Evolutionary conservation across 1,140 invertebrate species (phyloP), one percentile per base, ranked within the genome.

Genomic region (Protaetia brevitarsis): DNA sequence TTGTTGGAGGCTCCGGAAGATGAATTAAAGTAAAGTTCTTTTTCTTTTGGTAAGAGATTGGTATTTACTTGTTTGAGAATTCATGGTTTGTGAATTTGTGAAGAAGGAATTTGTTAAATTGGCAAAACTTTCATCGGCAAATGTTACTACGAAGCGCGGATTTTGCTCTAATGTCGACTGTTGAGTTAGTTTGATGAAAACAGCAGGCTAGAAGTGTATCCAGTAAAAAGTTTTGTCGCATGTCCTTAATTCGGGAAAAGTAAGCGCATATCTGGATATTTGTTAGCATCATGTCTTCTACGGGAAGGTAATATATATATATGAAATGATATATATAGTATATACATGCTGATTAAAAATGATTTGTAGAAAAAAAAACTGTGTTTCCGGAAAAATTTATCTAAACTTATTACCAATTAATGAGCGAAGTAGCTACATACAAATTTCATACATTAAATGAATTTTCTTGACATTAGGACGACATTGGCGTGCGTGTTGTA

Each of bases 121-220:
- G 37, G 59, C 56, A 26, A n/a, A n/a, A n/a, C n/a, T n/a, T n/a
- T 66, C 66, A 59, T 45, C 41, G n/a, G 51, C n/a, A 30, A 58
- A n/a, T 2, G 36, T 19, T 26, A 66, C 19, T 19, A 68, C n/a
- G n/a, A 70, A 62, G 66, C 63, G 36, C 64, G 71, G 45, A 69
- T 82, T 11, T 68, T 83, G 16, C 64, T 83, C 21, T 84, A n/a
- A 81, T 45, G 71, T 82, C 3, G 69, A 81, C 71, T 73, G 74
- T 62, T 65, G 82, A 28, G 64, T 74, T 0, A 71, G 68, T 16
- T 83, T 80, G 78, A 65, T 82, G 16, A 73, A n/a, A 67, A 59
- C 72, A 74, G 28, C 76, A 75, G 3, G 64, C 79, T 2, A 82
- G 74, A 69, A 51, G 0, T 28, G 65, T 76, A 13, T 71, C 74